Evolutionary conservation across 2,888 invertebrate genomes (phyloP), one percentile per base, ranked within the genome.

Genomic region (Meganola albula): DNA sequence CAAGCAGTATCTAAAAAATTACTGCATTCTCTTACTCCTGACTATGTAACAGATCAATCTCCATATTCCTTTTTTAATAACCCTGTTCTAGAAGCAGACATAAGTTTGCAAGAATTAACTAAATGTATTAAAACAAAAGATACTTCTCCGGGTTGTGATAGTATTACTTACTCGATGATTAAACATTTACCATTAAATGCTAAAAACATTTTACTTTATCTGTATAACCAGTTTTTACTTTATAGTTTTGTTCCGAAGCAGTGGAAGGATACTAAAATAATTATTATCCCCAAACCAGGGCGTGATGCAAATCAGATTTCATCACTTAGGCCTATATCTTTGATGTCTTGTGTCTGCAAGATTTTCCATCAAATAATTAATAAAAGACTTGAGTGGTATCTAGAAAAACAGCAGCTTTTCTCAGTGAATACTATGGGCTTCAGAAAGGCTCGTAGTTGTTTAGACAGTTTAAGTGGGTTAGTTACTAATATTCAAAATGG

Each of bases 321-420:
- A 22, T 29, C 29, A 3, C 10, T 29, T 4, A 22, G 14, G 8
- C 29, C 29, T 5, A 29, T 29, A 9, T 21, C 21, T 5, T 29
- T 29, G 12, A 29, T 29, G 10, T 29, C 28, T 16, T 26, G 26
- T 10, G 9, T 18, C 4, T 27, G 27, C 10, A 27, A 27, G 5
- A 27, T 11, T n/a, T 29, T 23, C 23, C 29, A 29, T 14, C 8
- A 22, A 10, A 29, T 29, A 11, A n/a, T 29, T n/a, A 23, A 14
- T 29, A 29, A 14, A 12, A 12, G 29, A 9, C 9, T 29, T 3
- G 23, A 29, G 23, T 29, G 29, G 13, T 14, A 23, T 23, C 23
- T 30, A 10, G 22, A 23, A 23, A 30, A 5, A 23, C 12, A 11
- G 5, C 8, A 12, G 9, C 22, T 23, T 12, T 10, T 23, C 10